Conservation (phyloP, 2,888 invertebrate genomes). For the Lottia scabra region DNA sequence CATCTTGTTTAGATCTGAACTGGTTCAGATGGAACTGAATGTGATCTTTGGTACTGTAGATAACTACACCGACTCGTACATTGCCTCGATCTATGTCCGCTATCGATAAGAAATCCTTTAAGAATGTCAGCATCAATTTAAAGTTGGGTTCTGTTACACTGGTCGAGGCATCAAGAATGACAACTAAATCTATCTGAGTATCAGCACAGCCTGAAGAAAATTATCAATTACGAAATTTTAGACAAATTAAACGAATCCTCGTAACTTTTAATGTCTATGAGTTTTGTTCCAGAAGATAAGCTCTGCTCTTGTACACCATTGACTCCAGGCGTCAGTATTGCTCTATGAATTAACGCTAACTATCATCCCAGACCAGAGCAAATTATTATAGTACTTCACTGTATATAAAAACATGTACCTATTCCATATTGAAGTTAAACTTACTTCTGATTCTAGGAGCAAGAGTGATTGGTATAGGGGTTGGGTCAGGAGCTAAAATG, state of each 20-base stretch:
- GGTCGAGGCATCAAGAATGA: constrained; percentile 47
- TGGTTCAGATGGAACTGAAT: constrained; percentile 48
- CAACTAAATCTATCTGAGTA: constrained; percentile 39
- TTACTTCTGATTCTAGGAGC: constrained; percentile 14
- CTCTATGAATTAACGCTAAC: too few relatives aligned
- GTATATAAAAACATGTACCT: too few relatives aligned
- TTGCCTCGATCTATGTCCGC: constrained; percentile 48
- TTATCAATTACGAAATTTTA: background rate
- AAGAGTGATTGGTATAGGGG: constrained; percentile 11
- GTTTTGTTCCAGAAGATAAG: too few relatives aligned
- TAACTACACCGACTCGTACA: constrained; percentile 53
- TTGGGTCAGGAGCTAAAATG: too few relatives aligned
- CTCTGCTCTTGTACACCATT: too few relatives aligned
- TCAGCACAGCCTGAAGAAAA: constrained; percentile 35
- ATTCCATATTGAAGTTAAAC: background rate
- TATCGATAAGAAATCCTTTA: constrained; percentile 35
- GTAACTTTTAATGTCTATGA: background rate
- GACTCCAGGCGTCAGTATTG: too few relatives aligned
- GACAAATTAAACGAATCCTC: background rate
- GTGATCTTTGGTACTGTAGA: constrained; percentile 46
- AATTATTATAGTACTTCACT: too few relatives aligned
- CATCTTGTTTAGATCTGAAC: constrained; percentile 32
- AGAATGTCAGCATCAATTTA: constrained; percentile 34
- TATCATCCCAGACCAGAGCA: too few relatives aligned
- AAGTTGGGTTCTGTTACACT: constrained; percentile 40